Base-by-base conservation (phyloP, 2,888 invertebrate genomes). In the Colletes collaris region DNA sequence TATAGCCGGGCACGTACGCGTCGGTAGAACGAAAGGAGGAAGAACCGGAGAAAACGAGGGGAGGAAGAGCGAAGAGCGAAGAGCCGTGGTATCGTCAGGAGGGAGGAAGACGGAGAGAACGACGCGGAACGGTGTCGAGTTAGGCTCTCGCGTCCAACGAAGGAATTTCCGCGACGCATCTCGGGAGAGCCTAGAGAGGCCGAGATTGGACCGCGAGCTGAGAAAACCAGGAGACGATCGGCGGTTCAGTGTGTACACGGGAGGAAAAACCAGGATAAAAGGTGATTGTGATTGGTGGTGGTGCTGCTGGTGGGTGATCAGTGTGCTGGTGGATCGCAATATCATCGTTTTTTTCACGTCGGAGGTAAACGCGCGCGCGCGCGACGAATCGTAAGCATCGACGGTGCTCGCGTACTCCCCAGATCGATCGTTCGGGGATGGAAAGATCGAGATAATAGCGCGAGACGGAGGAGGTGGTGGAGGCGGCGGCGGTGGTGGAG, bases 401-500 rank as follows among this genome's bases (percentile, higher is more conserved):
- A 1, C 10, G 53, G 75, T 37, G 3, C 53, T 69, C 62, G 56
- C 63, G 69, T 52, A 65, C 70, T 63, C 56, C 71, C 63, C 82
- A 82, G 72, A 81, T 79, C 81, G 80, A 77, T 83, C 79, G 77
- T 76, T 65, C 78, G 81, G 87, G 85, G 83, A 91, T 91, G 91
- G 88, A 87, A 86, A 87, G 87, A 79, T 89, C 88, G 76, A 90
- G 91, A 88, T 90, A 91, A 88, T 89, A 88, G 74, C 73, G 79
- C 74, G 74, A 76, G 89, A 67, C 72, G 74, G 83, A 27, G 75
- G 50, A 60, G 73, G 64, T 19, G 73, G 71, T 53, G 70, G 75
- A 65, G 74, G 74, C 13, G 40, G 70, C 7, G 52, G 64, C 27
- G 67, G 83, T 79, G 86, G 77, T 62, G 84, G 87, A 86, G 83